These are phyloP conservation scores for Scrobipalpa costella DNA, from an alignment of 2,888 invertebrate genomes.

Conservation along the genomic window DNA sequence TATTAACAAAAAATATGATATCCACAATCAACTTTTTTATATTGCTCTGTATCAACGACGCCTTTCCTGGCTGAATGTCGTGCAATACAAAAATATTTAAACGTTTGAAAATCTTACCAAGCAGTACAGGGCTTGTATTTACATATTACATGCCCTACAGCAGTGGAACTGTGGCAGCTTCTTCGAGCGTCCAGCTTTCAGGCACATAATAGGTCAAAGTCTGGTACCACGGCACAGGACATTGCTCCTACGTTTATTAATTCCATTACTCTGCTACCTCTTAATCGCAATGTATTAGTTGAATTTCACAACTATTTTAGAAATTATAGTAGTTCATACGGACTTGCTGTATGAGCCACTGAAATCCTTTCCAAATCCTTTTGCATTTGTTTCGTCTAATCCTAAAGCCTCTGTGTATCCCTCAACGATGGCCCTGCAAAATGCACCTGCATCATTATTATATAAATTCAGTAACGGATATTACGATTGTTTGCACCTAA, in stretches of 20 bases:
- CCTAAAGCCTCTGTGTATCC: conserved; percentile 43
- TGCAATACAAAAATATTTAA: too few relatives aligned
- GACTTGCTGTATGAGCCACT: conserved; percentile 54
- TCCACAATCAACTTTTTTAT: too few relatives aligned
- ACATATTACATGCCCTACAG: too few relatives aligned
- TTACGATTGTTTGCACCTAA: too few relatives aligned
- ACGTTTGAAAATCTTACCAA: too few relatives aligned
- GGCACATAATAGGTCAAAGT: conserved; percentile 81
- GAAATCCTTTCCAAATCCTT: conserved; percentile 52
- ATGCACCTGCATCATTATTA: conserved; percentile 43
- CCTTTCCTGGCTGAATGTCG: too few relatives aligned
- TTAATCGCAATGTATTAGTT: conserved; percentile 35
- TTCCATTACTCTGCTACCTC: conserved; percentile 83
- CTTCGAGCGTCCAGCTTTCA: conserved; percentile 83
- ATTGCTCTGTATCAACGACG: too few relatives aligned
- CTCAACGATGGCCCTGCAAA: conserved; percentile 48
- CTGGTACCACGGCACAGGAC: conserved; percentile 79
- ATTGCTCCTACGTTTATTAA: conserved; percentile 75
- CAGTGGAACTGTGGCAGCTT: conserved; percentile 88
- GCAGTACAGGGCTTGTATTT: conserved; percentile 56
- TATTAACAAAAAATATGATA: too few relatives aligned
- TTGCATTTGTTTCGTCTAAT: conserved; percentile 27
- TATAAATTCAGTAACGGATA: too few relatives aligned
- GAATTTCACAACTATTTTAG: background rate
- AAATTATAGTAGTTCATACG: background rate